phyloP scores from a whole-genome alignment of 2,888 invertebrate species.

The Isotomurus palustris region DNA sequence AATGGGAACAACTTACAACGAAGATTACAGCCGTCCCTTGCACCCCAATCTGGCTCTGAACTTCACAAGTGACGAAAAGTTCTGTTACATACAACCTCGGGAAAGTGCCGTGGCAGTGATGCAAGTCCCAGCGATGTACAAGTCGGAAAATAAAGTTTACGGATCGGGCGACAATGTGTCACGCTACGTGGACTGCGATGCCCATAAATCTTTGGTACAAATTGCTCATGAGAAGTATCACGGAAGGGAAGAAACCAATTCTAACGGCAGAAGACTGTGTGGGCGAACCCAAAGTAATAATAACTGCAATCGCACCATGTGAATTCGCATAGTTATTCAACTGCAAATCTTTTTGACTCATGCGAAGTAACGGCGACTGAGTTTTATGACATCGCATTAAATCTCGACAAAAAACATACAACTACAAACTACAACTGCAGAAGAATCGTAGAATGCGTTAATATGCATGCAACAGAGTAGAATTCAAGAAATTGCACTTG shows the following conservation, averaged over 20 bases:
- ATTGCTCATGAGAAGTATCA: not conserved
- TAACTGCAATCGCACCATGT: too few relatives aligned
- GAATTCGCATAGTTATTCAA: too few relatives aligned
- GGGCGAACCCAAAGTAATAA: too few relatives aligned
- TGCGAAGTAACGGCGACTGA: too few relatives aligned
- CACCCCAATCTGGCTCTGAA: conserved; percentile 4
- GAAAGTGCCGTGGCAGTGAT: not conserved
- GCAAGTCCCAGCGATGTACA: not conserved
- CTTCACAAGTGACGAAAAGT: not conserved
- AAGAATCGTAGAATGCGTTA: too few relatives aligned
- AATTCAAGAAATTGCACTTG: too few relatives aligned
- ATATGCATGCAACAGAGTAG: too few relatives aligned
- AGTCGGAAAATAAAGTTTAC: conserved; percentile 2
- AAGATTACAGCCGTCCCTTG: not conserved
- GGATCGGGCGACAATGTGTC: conserved; percentile 3
- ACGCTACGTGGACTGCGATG: not conserved
- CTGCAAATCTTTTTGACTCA: too few relatives aligned
- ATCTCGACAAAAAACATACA: too few relatives aligned
- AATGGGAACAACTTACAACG: not conserved
- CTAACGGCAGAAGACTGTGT: too few relatives aligned
- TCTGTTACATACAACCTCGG: conserved; percentile 5
- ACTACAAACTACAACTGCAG: too few relatives aligned
- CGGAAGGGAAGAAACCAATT: not conserved
- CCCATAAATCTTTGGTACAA: not conserved
- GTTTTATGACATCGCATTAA: too few relatives aligned